Base-by-base conservation (phyloP, 1,140 invertebrate species). In the Bombyx mandarina region DNA sequence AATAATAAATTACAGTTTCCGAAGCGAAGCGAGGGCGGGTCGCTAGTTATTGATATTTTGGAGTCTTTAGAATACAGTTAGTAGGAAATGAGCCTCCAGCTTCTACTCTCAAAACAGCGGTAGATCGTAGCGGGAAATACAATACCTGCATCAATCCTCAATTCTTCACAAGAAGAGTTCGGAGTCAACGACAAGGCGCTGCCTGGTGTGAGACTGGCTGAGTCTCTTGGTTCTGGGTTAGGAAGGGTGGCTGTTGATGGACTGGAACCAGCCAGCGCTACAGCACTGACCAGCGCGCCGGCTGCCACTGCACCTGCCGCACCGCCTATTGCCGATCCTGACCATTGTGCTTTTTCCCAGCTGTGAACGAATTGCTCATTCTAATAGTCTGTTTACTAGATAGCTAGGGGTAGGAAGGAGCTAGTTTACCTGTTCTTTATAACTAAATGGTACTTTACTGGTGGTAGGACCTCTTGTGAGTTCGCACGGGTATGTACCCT, bases 331-430 rank as follows among this genome's bases (percentile, higher is more conserved):
- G 73, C 69, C 3, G 75, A 65, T 6, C 76, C 63, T 1, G 73
- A 71, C 82, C 82, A 86, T 65, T 83, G 80, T 0, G 83, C 83
- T 65, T 86, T 86, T 55, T 86, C 83, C 83, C 83, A 86, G 60
- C 82, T 86, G 54, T 46, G 56, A 51, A 12, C 48, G 12, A 50
- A 26, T 50, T 50, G 7, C 26, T 2, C 10, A 35, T 35, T 35
- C 2, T 35, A 35, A 35, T 35, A 35, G 4, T 2, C 26, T 35
- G 26, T 35, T 35, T 35, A 35, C 26, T 35, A 35, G 4, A 35
- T 2, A 5, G 26, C 1, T 1, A 35, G 26, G 26, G 26, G 26
- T 35, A 35, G 26, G 26, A 35, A 35, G 26, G 26, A 5, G 4
- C 26, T 35, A 1, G 26, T 35, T 35, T 18, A 18, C 12, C 12